Percentiles rank a stretch among this genome's conserved stretches.
phyloP scores from a whole-genome alignment of 2,888 invertebrate genomes.

The Nipponacmea schrenckii region DNA sequence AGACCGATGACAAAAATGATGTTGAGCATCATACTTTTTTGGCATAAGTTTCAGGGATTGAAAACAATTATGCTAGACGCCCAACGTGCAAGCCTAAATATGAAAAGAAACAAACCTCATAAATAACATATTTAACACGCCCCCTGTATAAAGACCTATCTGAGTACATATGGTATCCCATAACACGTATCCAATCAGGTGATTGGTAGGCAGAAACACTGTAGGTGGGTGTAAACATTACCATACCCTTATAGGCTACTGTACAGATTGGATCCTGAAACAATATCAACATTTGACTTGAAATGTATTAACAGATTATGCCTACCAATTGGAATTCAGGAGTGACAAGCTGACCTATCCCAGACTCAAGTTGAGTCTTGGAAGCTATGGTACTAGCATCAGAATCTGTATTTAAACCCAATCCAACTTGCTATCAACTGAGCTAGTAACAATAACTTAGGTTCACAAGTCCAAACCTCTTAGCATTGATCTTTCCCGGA shows the following conservation, averaged over 20 bases:
- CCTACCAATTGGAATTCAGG: background rate
- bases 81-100: too few relatives aligned
- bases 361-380: background rate
- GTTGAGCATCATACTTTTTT: too few relatives aligned
- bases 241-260: constrained; percentile 30
- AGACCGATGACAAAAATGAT: too few relatives aligned
- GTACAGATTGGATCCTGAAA: constrained; percentile 35
- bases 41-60: too few relatives aligned
- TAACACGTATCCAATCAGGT: constrained; percentile 32
- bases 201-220: constrained; percentile 26
- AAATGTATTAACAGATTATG: background rate
- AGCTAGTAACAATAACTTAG: too few relatives aligned
- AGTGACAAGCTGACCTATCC: background rate
- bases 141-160: constrained; percentile 13
- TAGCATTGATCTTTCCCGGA: too few relatives aligned
- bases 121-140: constrained; percentile 14
- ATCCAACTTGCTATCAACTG: background rate
- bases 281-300: background rate
- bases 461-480: too few relatives aligned
- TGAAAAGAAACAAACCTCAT: constrained; percentile 8
- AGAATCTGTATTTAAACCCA: background rate
- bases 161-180: constrained; percentile 19
- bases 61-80: too few relatives aligned
- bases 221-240: constrained; percentile 32
- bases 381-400: background rate